These are phyloP conservation scores for Sphaerolaimus hirsutus DNA, from an alignment of 2,888 invertebrate species.

Conservation along the genomic window DNA sequence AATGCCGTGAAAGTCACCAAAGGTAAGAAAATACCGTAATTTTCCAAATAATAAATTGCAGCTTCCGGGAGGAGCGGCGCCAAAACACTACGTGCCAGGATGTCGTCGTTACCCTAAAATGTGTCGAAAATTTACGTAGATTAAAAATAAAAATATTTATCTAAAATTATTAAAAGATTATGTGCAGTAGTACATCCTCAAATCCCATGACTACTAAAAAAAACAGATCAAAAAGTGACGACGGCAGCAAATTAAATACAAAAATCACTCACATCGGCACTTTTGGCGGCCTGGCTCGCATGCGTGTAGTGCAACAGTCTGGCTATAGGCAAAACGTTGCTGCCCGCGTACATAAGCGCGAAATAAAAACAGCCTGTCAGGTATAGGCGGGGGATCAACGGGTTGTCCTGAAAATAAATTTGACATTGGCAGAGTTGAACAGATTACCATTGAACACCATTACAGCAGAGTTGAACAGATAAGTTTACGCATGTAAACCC, in stretches of 20 bases:
- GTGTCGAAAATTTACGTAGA: no score
- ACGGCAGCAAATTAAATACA: not conserved
- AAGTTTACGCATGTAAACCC: no score
- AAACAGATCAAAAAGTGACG: not conserved
- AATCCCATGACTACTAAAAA: no score
- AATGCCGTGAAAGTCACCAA: no score
- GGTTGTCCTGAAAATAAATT: conserved; percentile 80
- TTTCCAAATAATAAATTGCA: conserved; percentile 93
- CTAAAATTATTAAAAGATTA: not conserved
- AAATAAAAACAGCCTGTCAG: conserved; percentile 83
- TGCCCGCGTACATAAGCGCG: conserved; percentile 92
- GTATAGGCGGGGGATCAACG: conserved; percentile 72
- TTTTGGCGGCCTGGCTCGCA: conserved; percentile 74
- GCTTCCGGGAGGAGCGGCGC: conserved; percentile 87
- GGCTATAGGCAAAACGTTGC: conserved; percentile 82
- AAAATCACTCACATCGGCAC: conserved; percentile 48
- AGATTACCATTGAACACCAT: not conserved
- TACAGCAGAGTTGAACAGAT: no score
- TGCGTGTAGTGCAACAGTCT: conserved; percentile 78
- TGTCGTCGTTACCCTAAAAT: conserved; percentile 36
- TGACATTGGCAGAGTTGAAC: not conserved
- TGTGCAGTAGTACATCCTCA: not conserved
- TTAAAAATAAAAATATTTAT: not conserved
- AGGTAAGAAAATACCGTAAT: no score
- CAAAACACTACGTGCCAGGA: conserved; percentile 71